A percentile compares a stretch with the other conserved stretches of the same genome.
Conservation (phyloP, 2,888 invertebrate genomes). For the Dasypolia templi region DNA sequence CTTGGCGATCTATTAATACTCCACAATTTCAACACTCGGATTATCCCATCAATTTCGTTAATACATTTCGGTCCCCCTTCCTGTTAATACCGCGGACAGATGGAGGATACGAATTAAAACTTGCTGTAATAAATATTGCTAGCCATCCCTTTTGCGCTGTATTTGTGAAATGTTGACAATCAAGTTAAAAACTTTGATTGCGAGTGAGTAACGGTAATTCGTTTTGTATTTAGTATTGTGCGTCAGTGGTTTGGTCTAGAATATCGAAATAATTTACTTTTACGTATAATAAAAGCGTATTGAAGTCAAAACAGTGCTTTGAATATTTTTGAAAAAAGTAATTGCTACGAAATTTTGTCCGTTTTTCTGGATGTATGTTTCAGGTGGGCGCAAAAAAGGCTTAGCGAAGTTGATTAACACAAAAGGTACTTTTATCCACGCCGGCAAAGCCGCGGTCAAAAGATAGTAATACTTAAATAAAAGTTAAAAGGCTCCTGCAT, state of each 20-base stretch:
- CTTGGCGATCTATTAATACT: conserved; percentile 6
- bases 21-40: conserved; percentile 8
- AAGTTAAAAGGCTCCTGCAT: neutral
- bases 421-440: too few relatives aligned
- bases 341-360: neutral
- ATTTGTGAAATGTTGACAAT: conserved; percentile 56
- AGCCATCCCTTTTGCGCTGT: conserved; percentile 42
- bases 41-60: conserved; percentile 36
- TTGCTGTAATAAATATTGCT: conserved; percentile 61
- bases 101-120: conserved; percentile 56
- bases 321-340: too few relatives aligned
- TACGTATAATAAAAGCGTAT: neutral
- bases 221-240: conserved; percentile 12
- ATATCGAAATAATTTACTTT: too few relatives aligned
- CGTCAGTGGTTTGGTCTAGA: neutral
- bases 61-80: conserved; percentile 38
- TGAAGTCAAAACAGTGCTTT: neutral
- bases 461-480: too few relatives aligned
- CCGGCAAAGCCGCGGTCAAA: too few relatives aligned
- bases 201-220: conserved; percentile 27
- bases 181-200: conserved; percentile 60
- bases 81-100: conserved; percentile 47
- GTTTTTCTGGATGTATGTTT: neutral
- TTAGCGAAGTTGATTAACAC: too few relatives aligned
- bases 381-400: neutral